Conservation (phyloP, 2,888 invertebrate species). For the Metopia argyrocephala region DNA sequence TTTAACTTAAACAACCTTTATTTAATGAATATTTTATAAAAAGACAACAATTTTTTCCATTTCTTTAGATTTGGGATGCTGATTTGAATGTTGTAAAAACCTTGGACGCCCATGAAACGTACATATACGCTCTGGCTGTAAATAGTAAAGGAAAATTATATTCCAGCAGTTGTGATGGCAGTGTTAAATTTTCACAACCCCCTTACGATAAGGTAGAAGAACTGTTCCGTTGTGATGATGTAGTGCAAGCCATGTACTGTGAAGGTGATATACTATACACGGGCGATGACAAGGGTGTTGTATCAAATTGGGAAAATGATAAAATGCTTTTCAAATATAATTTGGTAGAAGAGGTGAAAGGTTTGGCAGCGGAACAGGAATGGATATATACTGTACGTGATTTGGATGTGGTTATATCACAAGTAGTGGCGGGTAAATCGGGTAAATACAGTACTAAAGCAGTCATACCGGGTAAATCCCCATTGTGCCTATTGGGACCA, state of each 20-base stretch:
- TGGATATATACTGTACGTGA: slow-evolving; percentile 77
- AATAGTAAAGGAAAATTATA: slow-evolving; percentile 76
- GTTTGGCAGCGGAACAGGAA: slow-evolving; percentile 74
- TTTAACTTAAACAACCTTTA: too few species aligned
- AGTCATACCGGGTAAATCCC: slow-evolving; percentile 76
- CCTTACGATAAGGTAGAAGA: slow-evolving; percentile 73
- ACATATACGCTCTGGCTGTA: slow-evolving; percentile 76
- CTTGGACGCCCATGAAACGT: slow-evolving; percentile 74
- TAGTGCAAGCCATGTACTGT: slow-evolving; percentile 75
- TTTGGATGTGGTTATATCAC: slow-evolving; percentile 76
- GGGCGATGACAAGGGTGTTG: slow-evolving; percentile 78
- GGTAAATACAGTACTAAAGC: slow-evolving; percentile 77
- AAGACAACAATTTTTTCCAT: slow-evolving; percentile 13
- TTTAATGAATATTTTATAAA: too few species aligned
- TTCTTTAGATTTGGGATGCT: slow-evolving; percentile 76
- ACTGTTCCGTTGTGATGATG: slow-evolving; percentile 74
- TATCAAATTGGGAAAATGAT: slow-evolving; percentile 77
- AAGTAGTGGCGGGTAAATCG: slow-evolving; percentile 72
- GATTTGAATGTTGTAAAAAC: slow-evolving; percentile 73
- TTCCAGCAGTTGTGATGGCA: slow-evolving; percentile 77
- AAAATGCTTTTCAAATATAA: slow-evolving; percentile 77
- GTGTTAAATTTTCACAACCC: slow-evolving; percentile 74
- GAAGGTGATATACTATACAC: slow-evolving; percentile 74
- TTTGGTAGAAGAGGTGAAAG: slow-evolving; percentile 77
- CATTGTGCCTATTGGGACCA: slow-evolving; percentile 75